phyloP scores from a whole-genome alignment of 2,113 vertebrate species.

The Hassar affinis region DNA sequence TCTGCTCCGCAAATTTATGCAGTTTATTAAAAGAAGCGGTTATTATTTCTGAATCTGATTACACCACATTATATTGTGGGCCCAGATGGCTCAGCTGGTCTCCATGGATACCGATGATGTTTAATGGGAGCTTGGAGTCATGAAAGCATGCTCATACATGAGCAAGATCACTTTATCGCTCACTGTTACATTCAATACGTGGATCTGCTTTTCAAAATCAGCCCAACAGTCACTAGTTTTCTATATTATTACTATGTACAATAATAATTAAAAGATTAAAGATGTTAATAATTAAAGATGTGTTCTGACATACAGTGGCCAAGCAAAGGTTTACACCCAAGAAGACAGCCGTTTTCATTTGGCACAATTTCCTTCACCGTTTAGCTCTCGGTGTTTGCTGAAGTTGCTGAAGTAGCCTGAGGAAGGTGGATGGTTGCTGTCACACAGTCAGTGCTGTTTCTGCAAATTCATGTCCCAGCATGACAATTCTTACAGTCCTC shows the following conservation, averaged over 20 bases:
- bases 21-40: slow-evolving; percentile 54
- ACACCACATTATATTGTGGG: slow-evolving; percentile 37
- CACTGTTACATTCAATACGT: neutral
- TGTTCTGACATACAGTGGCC: neutral
- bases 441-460: slow-evolving; percentile 21
- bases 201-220: neutral
- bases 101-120: slow-evolving; percentile 55
- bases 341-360: neutral
- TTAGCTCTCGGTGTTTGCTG: neutral
- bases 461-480: slow-evolving; percentile 30
- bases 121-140: slow-evolving; percentile 39
- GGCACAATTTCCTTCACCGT: neutral
- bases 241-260: neutral
- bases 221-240: neutral
- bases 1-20: slow-evolving; percentile 1
- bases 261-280: neutral
- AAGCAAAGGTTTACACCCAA: neutral
- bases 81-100: slow-evolving; percentile 53
- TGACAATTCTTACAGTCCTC: slow-evolving; percentile 20
- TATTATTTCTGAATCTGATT: slow-evolving; percentile 50
- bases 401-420: neutral
- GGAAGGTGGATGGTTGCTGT: slow-evolving; percentile 16
- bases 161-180: neutral
- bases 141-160: slow-evolving; percentile 32
- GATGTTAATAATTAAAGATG: too few species aligned